Evolutionary conservation across 2,888 invertebrate genomes (phyloP).

Genomic region (Erebia ligea): DNA sequence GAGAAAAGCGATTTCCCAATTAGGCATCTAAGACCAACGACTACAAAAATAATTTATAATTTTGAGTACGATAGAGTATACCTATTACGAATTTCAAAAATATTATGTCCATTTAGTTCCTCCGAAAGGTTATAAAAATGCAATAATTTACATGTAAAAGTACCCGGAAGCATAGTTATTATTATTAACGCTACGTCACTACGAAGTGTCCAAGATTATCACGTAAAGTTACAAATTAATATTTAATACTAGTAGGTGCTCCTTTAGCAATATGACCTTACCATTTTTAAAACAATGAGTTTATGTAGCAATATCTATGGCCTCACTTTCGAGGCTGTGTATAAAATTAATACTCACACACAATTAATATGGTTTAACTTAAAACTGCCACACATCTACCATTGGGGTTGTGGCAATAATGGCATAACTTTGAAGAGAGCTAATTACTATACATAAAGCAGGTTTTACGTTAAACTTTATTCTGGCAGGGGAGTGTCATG

Average conservation of each 20-base stretch:
- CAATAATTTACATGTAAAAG: not conserved
- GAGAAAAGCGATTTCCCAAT: no score
- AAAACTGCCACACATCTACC: not conserved
- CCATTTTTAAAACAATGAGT: conserved; percentile 25
- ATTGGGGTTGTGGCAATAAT: not conserved
- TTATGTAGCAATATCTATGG: conserved; percentile 27
- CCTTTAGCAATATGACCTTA: conserved; percentile 28
- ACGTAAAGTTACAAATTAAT: conserved; percentile 11
- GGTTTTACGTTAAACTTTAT: no score
- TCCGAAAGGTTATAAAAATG: no score
- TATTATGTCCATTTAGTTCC: no score
- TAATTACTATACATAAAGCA: not conserved
- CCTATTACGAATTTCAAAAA: no score
- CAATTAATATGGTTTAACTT: not conserved
- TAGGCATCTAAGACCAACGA: no score
- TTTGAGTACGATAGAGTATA: no score
- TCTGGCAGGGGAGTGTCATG: no score
- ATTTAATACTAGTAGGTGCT: not conserved
- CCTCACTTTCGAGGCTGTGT: conserved; percentile 27
- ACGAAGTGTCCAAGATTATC: not conserved
- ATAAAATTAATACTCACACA: not conserved
- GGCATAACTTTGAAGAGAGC: not conserved
- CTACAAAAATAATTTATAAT: no score
- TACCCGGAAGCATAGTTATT: not conserved
- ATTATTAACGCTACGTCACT: not conserved